Percentiles rank a stretch among this genome's conserved stretches.
These are phyloP conservation scores for Bambusicola thoracicus DNA, from an alignment of 2,113 vertebrate genomes.

Conservation along the genomic window DNA sequence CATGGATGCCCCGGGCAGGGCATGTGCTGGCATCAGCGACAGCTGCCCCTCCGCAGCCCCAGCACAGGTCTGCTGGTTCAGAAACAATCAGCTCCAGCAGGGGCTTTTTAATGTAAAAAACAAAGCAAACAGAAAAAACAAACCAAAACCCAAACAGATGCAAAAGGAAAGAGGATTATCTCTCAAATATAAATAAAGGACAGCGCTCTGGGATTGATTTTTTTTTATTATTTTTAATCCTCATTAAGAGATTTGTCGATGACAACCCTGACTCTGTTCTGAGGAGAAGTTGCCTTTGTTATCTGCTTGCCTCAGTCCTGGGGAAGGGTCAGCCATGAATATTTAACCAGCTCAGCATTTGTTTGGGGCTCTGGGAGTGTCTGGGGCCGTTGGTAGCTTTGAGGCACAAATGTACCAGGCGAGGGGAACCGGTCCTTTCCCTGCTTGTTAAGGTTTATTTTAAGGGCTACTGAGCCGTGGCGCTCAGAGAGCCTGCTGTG, in stretches of 20 bases:
- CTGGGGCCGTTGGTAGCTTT: background rate
- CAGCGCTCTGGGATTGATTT: background rate
- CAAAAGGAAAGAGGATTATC: slow-evolving; percentile 38
- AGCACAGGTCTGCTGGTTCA: background rate
- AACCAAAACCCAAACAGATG: background rate
- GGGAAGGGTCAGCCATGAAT: slow-evolving; percentile 15
- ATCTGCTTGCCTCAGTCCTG: background rate
- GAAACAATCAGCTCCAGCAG: background rate
- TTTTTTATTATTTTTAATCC: slow-evolving; percentile 48
- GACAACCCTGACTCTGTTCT: background rate
- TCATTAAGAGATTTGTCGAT: slow-evolving; percentile 37
- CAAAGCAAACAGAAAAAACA: background rate
- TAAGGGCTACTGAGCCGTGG: background rate
- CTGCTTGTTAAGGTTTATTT: background rate
- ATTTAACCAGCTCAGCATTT: background rate
- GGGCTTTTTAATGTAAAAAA: background rate
- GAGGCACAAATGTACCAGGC: background rate
- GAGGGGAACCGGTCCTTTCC: background rate
- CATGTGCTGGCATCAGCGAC: background rate
- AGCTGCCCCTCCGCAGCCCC: background rate
- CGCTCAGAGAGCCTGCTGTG: background rate
- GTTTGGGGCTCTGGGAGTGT: background rate
- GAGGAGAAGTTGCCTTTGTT: background rate
- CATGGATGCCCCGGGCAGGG: accelerated
- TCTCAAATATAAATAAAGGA: slow-evolving; percentile 18